Conservation (phyloP, 2,888 invertebrate species). For the Diplazon laetatorius region DNA sequence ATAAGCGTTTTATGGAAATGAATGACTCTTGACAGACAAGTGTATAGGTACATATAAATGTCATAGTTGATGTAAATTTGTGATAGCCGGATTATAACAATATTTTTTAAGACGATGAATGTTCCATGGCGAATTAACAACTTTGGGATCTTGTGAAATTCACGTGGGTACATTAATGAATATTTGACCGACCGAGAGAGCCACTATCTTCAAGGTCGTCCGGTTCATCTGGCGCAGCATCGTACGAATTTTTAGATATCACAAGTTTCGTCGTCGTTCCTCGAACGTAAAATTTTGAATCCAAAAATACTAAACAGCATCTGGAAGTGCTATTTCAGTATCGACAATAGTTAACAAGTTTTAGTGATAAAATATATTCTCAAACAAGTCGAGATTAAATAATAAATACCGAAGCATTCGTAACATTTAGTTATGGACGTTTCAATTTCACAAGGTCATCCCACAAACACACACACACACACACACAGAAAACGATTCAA, state of each 20-base stretch:
- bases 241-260: slow-evolving; percentile 1
- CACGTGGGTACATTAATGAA: slow-evolving; percentile 15
- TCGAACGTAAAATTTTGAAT: slow-evolving; percentile 33
- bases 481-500: too few relatives aligned
- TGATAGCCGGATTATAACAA: slow-evolving; percentile 2
- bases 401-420: too few relatives aligned
- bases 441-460: too few relatives aligned
- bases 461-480: too few relatives aligned
- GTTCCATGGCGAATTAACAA: slow-evolving; percentile 3
- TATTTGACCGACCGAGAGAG: slow-evolving; percentile 15
- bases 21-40: neutral
- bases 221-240: neutral
- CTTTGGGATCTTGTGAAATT: too few relatives aligned
- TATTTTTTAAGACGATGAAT: neutral
- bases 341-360: too few relatives aligned
- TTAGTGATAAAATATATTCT: too few relatives aligned
- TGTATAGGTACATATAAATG: neutral
- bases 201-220: neutral
- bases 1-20: neutral
- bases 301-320: too few relatives aligned
- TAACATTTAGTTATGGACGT: too few relatives aligned
- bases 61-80: neutral
- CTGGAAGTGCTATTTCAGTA: too few relatives aligned
- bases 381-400: too few relatives aligned
- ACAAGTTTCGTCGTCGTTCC: slow-evolving; percentile 28